phyloP scores from a whole-genome alignment of 2,797 vertebrate genomes.

The Pangasius macronema region DNA sequence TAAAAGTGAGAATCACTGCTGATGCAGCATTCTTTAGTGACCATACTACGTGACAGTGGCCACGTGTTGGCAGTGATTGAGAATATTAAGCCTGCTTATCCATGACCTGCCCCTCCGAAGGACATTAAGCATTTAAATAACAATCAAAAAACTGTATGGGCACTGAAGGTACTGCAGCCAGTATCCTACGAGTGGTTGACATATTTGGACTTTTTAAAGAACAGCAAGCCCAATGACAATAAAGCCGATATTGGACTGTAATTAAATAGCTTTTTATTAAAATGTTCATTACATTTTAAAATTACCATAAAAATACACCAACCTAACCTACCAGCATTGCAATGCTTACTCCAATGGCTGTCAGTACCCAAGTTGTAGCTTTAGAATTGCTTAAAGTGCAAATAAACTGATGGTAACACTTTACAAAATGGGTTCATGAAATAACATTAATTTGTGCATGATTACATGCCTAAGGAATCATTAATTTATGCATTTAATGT shows the following conservation, averaged over 20 bases:
- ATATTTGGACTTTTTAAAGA: neutral
- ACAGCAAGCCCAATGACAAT: neutral
- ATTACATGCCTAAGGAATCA: neutral
- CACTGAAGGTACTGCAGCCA: neutral
- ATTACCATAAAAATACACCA: too few species aligned
- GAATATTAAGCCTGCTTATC: constrained; percentile 32
- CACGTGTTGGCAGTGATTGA: neutral
- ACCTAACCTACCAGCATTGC: too few species aligned
- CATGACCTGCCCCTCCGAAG: neutral
- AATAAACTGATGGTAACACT: neutral
- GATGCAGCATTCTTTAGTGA: constrained; percentile 27
- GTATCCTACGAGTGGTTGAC: neutral
- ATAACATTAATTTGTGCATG: neutral
- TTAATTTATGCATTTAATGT: neutral
- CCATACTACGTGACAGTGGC: neutral
- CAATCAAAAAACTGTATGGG: neutral
- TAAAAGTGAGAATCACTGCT: constrained; percentile 27
- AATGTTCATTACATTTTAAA: neutral
- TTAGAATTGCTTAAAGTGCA: neutral
- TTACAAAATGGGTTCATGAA: neutral
- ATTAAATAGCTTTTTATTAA: neutral
- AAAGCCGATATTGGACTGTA: neutral
- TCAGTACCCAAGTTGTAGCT: neutral
- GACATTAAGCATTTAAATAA: constrained; percentile 21
- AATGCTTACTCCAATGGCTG: neutral